These are phyloP conservation scores for Nebria brevicollis DNA, from an alignment of 2,888 invertebrate genomes.

Conservation along the genomic window DNA sequence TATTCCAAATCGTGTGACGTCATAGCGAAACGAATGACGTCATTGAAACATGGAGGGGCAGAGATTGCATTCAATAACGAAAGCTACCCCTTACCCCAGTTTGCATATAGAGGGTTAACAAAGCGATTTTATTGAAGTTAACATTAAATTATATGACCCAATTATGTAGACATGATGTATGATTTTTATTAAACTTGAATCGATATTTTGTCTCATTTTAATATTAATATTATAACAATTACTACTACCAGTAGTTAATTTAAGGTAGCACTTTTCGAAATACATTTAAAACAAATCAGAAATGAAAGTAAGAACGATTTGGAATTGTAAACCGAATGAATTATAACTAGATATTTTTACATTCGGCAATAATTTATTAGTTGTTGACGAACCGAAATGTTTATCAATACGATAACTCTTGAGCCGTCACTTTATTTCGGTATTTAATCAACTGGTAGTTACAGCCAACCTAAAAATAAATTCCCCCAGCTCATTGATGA, in stretches of 20 bases:
- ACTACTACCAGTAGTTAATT: too few relatives aligned
- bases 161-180: background rate
- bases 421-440: background rate
- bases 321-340: background rate
- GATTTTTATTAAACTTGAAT: background rate
- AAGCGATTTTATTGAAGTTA: slow-evolving; percentile 38
- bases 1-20: background rate
- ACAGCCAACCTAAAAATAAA: background rate
- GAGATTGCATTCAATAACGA: slow-evolving; percentile 5
- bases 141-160: background rate
- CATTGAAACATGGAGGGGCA: background rate
- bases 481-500: background rate
- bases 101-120: slow-evolving; percentile 46
- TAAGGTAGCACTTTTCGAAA: too few relatives aligned
- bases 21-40: background rate
- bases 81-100: background rate
- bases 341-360: background rate
- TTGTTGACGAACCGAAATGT: background rate
- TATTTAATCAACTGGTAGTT: background rate
- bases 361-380: background rate
- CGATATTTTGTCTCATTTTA: background rate
- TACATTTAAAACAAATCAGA: too few relatives aligned
- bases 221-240: background rate
- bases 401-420: background rate
- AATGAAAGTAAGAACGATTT: background rate